A percentile compares a stretch with the other conserved stretches of the same genome.
These are phyloP conservation scores for Trialeurodes vaporariorum DNA, from an alignment of 1,140 invertebrate genomes.

Conservation along the genomic window DNA sequence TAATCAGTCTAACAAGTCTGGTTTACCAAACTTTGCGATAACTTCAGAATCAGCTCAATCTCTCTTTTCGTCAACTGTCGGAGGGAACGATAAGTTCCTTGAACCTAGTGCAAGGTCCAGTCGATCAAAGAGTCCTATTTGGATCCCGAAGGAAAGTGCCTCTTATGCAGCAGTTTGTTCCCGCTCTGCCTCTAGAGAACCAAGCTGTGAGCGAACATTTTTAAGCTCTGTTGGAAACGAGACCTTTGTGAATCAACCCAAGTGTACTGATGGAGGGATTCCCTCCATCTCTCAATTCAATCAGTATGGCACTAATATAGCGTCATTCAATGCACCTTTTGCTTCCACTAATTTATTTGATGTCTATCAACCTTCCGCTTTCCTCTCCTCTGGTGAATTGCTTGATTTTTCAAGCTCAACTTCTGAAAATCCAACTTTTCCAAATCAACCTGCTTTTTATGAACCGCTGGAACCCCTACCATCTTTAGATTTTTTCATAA, in stretches of 20 bases:
- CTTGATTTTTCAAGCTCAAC: not conserved
- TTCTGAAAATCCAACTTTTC: not conserved
- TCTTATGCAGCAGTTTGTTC: conserved; percentile 63
- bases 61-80: too few relatives aligned
- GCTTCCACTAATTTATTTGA: not conserved
- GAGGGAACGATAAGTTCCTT: not conserved
- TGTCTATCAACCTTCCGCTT: not conserved
- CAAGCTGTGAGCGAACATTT: conserved; percentile 8
- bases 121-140: conserved; percentile 55
- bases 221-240: not conserved
- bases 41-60: too few relatives aligned
- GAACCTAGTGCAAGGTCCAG: conserved; percentile 1
- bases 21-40: too few relatives aligned
- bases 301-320: not conserved
- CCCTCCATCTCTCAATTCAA: not conserved
- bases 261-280: not conserved
- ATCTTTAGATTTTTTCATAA: too few relatives aligned
- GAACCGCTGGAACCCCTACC: not conserved
- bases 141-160: conserved; percentile 54
- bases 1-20: not conserved
- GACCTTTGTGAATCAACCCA: not conserved
- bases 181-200: conserved; percentile 25
- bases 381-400: not conserved
- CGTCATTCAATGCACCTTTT: not conserved
- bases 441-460: not conserved